A percentile compares a stretch with the other conserved stretches of the same genome.
These are phyloP conservation scores for Oxyura jamaicensis DNA, from an alignment of 2,113 vertebrate genomes.

Conservation along the genomic window DNA sequence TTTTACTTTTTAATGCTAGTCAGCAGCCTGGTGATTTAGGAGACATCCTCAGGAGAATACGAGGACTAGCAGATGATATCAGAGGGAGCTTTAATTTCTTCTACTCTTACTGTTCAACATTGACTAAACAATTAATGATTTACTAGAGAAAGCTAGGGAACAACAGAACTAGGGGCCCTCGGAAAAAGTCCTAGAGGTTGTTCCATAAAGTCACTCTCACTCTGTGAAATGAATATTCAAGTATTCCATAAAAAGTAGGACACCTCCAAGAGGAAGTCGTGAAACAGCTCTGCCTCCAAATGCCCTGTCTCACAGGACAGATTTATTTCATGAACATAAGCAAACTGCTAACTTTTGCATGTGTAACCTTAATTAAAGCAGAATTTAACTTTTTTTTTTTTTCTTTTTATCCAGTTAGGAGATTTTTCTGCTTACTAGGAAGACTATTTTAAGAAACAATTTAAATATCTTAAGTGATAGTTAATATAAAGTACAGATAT, in stretches of 20 bases:
- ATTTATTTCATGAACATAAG: slow-evolving; percentile 27
- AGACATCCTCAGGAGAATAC: background rate
- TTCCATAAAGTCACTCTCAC: background rate
- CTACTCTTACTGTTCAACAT: background rate
- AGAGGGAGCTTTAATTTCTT: background rate
- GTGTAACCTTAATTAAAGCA: background rate
- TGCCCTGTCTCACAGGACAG: background rate
- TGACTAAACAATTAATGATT: background rate
- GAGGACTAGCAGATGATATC: background rate
- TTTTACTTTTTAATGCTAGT: background rate
- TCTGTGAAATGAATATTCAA: background rate
- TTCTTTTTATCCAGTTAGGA: background rate
- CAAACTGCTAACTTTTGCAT: background rate
- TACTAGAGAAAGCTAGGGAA: background rate
- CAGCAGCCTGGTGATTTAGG: slow-evolving; percentile 22
- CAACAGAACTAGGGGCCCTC: background rate
- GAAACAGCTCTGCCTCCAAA: background rate
- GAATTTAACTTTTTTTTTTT: background rate
- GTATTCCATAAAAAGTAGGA: background rate
- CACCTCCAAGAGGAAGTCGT: background rate
- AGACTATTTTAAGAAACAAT: background rate
- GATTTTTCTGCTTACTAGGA: background rate
- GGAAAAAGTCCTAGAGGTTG: background rate
- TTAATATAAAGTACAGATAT: background rate
- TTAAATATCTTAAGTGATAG: slow-evolving; percentile 2